A percentile compares a stretch with the other conserved stretches of the same genome.
Evolutionary conservation across 2,888 invertebrate genomes (phyloP).

Genomic region (Dicranocentrus wangi): DNA sequence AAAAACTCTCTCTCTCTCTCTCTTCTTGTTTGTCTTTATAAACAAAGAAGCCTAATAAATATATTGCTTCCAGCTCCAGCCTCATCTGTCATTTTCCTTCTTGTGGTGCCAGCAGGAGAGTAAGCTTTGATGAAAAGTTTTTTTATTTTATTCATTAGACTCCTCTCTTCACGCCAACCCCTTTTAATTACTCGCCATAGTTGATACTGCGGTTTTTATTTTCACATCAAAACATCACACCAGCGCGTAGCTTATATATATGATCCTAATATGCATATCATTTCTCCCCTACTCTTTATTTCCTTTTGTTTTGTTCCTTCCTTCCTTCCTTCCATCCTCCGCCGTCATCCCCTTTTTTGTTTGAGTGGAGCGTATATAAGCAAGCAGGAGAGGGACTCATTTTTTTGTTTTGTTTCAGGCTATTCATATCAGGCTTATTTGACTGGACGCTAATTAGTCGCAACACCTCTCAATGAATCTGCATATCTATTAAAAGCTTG

Average conservation of each 20-base stretch:
- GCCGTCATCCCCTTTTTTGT: slow-evolving; percentile 5
- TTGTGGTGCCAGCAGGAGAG: not conserved
- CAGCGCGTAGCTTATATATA: not conserved
- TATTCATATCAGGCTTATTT: slow-evolving; percentile 6
- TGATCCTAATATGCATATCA: slow-evolving; percentile 46
- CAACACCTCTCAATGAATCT: slow-evolving; percentile 61
- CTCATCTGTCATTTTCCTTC: slow-evolving; percentile 10
- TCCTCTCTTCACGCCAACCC: slow-evolving; percentile 35
- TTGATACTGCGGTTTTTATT: slow-evolving; percentile 46
- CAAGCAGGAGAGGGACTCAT: too few species aligned
- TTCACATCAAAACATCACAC: not conserved
- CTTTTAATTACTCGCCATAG: slow-evolving; percentile 59
- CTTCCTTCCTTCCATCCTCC: too few species aligned
- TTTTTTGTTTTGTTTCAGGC: slow-evolving; percentile 1
- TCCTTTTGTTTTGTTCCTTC: not conserved
- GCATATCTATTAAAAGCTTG: slow-evolving; percentile 63
- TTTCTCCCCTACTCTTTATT: slow-evolving; percentile 34
- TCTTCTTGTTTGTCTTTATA: slow-evolving; percentile 28
- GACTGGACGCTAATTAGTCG: slow-evolving; percentile 55
- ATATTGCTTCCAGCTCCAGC: slow-evolving; percentile 27
- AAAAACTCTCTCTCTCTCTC: not conserved
- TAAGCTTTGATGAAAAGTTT: not conserved
- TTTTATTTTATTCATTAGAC: slow-evolving; percentile 41
- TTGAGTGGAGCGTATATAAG: not conserved
- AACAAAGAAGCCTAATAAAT: not conserved